Evolutionary conservation across 2,797 vertebrate genomes (phyloP).

Genomic region (Pelochelys cantorii): DNA sequence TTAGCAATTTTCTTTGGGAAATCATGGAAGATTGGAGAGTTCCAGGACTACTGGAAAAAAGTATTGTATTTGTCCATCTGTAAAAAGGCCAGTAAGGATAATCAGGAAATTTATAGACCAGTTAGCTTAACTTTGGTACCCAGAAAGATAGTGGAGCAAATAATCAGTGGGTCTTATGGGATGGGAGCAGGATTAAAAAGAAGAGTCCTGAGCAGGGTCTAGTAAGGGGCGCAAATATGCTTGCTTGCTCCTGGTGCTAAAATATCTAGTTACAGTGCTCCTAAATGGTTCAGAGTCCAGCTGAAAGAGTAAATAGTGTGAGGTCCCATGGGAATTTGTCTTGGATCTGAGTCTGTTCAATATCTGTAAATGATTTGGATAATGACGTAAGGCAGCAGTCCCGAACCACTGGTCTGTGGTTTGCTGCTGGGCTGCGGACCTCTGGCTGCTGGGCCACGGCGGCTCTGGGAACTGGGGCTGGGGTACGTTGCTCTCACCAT

Average conservation of each 20-base stretch:
- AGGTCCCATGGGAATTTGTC: background rate
- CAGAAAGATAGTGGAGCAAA: background rate
- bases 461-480: no score
- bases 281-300: background rate
- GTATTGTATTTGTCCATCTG: background rate
- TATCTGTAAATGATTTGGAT: background rate
- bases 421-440: no score
- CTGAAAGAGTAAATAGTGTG: background rate
- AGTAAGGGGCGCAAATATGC: background rate
- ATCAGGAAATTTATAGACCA: background rate
- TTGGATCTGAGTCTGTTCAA: background rate
- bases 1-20: background rate
- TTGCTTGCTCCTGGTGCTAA: background rate
- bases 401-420: no score
- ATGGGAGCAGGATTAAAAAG: background rate
- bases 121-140: background rate
- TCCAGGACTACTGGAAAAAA: background rate
- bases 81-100: background rate
- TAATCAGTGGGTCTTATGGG: background rate
- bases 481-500: no score
- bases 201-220: background rate
- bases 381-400: background rate
- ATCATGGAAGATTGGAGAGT: background rate
- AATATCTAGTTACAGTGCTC: background rate
- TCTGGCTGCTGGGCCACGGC: no score